Base-by-base conservation (phyloP, 2,113 vertebrate genomes). In the Willisornis vidua region DNA sequence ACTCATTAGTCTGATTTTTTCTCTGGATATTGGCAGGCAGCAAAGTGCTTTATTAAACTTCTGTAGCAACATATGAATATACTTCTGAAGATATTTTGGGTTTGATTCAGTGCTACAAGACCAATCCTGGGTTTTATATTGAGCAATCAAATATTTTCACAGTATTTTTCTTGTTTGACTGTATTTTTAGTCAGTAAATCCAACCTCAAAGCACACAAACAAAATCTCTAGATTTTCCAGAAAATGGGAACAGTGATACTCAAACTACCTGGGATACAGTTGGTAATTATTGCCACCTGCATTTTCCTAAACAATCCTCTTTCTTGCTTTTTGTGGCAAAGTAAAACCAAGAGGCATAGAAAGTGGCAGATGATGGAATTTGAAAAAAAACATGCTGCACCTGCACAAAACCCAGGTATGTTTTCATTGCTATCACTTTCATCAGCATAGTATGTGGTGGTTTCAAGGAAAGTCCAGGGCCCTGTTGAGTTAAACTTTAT, bases 141-240 rank as follows among this genome's bases (percentile, higher is more conserved):
- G 75, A 92, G 5, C 19, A 92, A 88, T 31, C 33, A 90, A 83
- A 39, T 86, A 52, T 80, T 86, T 96, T 88, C 26, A 48, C 88
- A 79, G n/a, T 10, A 45, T 55, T 83, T 82, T 75, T 17, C 18
- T 66, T 88, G 14, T 62, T 70, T 1, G 1, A 35, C 35, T 55
- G 2, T 2, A 72, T 57, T 63, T 93, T 48, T 5, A 31, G 9
- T 35, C 35, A 61, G 57, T 20, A 87, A 87, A 84, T 82, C 26
- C 39, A 79, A 41, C 4, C 9, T 9, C 35, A 68, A 85, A 68
- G 41, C 35, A 79, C 76, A 73, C 16, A 70, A 81, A 74, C 12
- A 51, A 73, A 84, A 55, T 41, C 25, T 33, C 6, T 15, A 48
- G 8, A 19, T 90, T 90, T 90, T 62, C 49, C 19, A 51, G 29